These are phyloP conservation scores for Acomys russatus DNA, from an alignment of 2,797 vertebrate species.

Conservation along the genomic window DNA sequence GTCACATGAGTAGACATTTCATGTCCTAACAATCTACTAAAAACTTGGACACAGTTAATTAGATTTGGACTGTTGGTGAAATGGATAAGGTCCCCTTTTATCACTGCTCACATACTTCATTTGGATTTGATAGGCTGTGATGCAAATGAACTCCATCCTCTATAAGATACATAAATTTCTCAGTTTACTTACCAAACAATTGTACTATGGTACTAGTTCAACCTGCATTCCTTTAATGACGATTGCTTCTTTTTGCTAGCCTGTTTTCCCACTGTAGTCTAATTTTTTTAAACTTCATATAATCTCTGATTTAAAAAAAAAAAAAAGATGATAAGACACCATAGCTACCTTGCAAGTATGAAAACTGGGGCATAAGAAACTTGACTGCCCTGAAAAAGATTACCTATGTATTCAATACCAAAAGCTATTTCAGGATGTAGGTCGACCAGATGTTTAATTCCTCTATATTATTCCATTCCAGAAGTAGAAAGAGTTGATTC, in stretches of 20 bases:
- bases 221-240: background rate
- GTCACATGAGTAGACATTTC: background rate
- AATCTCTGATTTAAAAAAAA: background rate
- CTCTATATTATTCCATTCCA: background rate
- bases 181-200: constrained; percentile 34
- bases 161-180: constrained; percentile 26
- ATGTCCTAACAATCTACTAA: background rate
- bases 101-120: background rate
- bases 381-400: constrained; percentile 9
- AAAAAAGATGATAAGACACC: constrained; percentile 1
- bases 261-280: background rate
- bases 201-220: constrained; percentile 1
- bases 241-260: background rate
- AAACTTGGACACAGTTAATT: background rate
- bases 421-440: background rate
- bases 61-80: background rate
- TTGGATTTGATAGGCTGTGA: background rate
- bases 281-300: constrained; percentile 44
- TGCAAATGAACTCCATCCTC: background rate
- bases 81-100: background rate
- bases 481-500: background rate
- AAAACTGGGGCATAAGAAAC: constrained; percentile 59
- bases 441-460: constrained; percentile 36
- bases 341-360: background rate
- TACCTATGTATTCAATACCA: background rate